These are phyloP conservation scores for Abrostola triplasia DNA, from an alignment of 2,888 invertebrate species.

Conservation along the genomic window DNA sequence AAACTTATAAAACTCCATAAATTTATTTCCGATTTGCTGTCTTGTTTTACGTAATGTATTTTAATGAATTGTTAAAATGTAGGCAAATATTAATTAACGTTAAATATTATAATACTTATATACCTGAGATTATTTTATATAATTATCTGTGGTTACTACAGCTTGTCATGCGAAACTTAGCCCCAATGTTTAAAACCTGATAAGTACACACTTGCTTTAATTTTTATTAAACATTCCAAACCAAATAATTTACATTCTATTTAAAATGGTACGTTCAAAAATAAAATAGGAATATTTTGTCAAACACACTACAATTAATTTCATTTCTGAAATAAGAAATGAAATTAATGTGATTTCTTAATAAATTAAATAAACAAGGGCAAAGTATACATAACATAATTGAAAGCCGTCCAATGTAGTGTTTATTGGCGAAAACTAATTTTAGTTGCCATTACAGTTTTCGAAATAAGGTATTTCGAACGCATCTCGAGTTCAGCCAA, in stretches of 20 bases:
- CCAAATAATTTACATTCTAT: conserved; percentile 49
- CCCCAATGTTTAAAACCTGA: conserved; percentile 16
- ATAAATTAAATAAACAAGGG: conserved; percentile 56
- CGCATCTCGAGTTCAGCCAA: conserved; percentile 46
- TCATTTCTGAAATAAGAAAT: conserved; percentile 25
- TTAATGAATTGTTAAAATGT: conserved; percentile 47
- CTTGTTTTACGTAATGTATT: conserved; percentile 38
- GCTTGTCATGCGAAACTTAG: conserved; percentile 42
- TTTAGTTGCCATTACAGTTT: conserved; percentile 42
- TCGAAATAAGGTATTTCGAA: conserved; percentile 40
- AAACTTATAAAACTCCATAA: conserved; percentile 33
- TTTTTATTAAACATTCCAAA: conserved; percentile 18
- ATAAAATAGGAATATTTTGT: conserved; percentile 26
- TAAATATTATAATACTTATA: conserved; percentile 44
- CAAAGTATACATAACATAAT: conserved; percentile 76
- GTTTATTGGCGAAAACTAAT: conserved; percentile 69
- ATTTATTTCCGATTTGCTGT: conserved; percentile 32
- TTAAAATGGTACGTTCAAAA: conserved; percentile 30
- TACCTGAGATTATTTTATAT: conserved; percentile 36
- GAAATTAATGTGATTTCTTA: conserved; percentile 31
- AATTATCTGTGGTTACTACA: conserved; percentile 28
- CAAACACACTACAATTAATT: conserved; percentile 44
- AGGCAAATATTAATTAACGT: conserved; percentile 53
- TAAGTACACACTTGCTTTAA: not conserved
- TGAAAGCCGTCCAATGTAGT: conserved; percentile 81